phyloP scores from a whole-genome alignment of 2,797 vertebrate species.

The Tapirus indicus region DNA sequence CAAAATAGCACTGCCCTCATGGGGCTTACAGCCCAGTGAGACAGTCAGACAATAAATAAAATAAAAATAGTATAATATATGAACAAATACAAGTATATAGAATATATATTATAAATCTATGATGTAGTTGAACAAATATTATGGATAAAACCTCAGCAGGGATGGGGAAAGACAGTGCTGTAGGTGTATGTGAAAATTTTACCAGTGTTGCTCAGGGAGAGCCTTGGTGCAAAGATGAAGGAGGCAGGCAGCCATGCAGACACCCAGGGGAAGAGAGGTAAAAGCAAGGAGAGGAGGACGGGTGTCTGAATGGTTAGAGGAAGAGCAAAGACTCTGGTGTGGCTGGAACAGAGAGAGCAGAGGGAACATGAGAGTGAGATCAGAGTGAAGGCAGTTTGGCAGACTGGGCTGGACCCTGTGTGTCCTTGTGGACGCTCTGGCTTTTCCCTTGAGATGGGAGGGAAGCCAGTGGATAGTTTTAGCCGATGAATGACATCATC shows the following conservation, averaged over 20 bases:
- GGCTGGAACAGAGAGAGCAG: no score
- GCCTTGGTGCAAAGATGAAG: neutral
- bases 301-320: neutral
- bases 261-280: rapidly evolving
- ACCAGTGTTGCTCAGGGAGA: rapidly evolving
- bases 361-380: rapidly evolving
- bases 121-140: rapidly evolving
- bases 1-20: rapidly evolving
- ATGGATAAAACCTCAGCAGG: rapidly evolving
- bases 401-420: rapidly evolving
- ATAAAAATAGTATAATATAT: no score
- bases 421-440: no score
- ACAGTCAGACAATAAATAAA: neutral
- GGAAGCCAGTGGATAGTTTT: neutral
- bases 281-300: no score
- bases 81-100: no score
- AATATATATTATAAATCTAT: no score
- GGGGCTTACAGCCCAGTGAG: rapidly evolving
- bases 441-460: neutral
- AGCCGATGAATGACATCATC: neutral
- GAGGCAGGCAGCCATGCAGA: rapidly evolving
- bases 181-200: rapidly evolving
- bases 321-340: rapidly evolving
- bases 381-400: rapidly evolving
- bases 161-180: neutral